Conservation (phyloP, 2,113 vertebrate genomes). For the Dipodomys spectabilis region DNA sequence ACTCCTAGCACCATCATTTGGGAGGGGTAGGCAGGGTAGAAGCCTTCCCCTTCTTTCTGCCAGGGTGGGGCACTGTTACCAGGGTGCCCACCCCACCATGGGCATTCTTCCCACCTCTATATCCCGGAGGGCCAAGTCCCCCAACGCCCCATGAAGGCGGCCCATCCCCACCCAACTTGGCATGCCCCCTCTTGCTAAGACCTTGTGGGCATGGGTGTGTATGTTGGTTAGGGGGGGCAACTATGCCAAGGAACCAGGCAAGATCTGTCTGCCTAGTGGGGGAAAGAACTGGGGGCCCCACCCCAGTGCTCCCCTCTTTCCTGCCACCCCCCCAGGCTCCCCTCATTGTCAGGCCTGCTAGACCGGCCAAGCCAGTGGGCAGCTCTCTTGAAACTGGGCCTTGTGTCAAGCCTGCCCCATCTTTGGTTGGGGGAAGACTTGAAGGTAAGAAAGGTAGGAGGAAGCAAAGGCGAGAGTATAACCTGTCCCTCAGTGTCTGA, state of each 20-base stretch:
- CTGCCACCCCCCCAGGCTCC: conserved; percentile 77
- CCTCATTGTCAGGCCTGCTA: conserved; percentile 82
- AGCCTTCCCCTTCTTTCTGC: conserved; percentile 39
- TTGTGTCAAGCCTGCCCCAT: conserved; percentile 78
- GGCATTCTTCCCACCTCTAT: conserved; percentile 73
- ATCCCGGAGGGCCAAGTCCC: conserved; percentile 73
- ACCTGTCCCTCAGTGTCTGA: background rate
- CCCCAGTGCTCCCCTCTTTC: conserved; percentile 70
- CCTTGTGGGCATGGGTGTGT: conserved; percentile 83
- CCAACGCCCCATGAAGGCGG: conserved; percentile 53
- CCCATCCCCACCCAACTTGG: conserved; percentile 77
- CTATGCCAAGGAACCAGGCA: conserved; percentile 78
- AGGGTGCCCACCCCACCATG: conserved; percentile 73
- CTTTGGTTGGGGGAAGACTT: conserved; percentile 52
- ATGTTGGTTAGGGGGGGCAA: conserved; percentile 68
- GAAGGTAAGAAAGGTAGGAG: conserved; percentile 33
- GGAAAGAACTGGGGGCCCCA: conserved; percentile 76
- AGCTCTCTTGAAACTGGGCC: conserved; percentile 82
- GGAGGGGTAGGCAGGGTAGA: conserved; percentile 21
- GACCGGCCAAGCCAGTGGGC: conserved; percentile 83
- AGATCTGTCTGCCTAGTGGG: conserved; percentile 80
- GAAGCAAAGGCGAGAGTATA: conserved; percentile 40
- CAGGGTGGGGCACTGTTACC: conserved; percentile 55
- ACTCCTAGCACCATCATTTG: conserved; percentile 55
- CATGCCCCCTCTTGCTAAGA: conserved; percentile 84